These are phyloP conservation scores for Dysidea cf. avara DNA, from an alignment of 37 sponge, comb jelly and placozoan genomes.

Conservation along the genomic window DNA sequence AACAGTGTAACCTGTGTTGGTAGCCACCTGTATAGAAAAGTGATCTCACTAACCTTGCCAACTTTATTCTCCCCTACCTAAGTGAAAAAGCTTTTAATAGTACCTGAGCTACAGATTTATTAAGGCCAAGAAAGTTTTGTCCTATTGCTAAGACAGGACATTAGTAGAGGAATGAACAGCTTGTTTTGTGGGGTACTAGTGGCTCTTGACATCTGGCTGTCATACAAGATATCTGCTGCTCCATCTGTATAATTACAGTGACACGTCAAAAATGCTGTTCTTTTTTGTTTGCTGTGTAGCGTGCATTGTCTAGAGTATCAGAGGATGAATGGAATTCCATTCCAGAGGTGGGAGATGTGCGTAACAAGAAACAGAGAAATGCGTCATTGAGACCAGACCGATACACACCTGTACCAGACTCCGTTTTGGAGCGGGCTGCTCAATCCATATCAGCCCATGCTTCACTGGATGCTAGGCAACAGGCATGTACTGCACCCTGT, in stretches of 20 bases:
- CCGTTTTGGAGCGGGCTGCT: conserved; percentile 56
- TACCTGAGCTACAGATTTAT: too few relatives aligned
- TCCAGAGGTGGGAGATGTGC: conserved; percentile 90
- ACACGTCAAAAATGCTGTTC: too few relatives aligned
- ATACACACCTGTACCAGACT: conserved; percentile 91
- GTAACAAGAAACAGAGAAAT: conserved; percentile 88
- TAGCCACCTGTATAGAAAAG: too few relatives aligned
- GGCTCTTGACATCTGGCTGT: background rate
- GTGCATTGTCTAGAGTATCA: conserved; percentile 73
- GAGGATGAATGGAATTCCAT: conserved; percentile 86
- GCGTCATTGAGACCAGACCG: conserved; percentile 72
- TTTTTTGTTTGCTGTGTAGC: too few relatives aligned
- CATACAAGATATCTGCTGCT: too few relatives aligned
- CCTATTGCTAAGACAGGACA: too few relatives aligned
- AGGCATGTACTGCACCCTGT: conserved; percentile 21
- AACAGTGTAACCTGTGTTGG: too few relatives aligned
- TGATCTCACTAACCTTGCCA: too few relatives aligned
- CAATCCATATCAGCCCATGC: conserved; percentile 2
- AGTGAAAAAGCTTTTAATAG: too few relatives aligned
- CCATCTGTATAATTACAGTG: too few relatives aligned
- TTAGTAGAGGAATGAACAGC: background rate
- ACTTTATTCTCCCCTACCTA: background rate
- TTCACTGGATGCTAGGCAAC: conserved; percentile 62
- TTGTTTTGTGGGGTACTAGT: background rate
- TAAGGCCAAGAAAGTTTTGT: too few relatives aligned